Evolutionary conservation across 2,113 vertebrate genomes (phyloP).

Genomic region (Cygnus buccinator): DNA sequence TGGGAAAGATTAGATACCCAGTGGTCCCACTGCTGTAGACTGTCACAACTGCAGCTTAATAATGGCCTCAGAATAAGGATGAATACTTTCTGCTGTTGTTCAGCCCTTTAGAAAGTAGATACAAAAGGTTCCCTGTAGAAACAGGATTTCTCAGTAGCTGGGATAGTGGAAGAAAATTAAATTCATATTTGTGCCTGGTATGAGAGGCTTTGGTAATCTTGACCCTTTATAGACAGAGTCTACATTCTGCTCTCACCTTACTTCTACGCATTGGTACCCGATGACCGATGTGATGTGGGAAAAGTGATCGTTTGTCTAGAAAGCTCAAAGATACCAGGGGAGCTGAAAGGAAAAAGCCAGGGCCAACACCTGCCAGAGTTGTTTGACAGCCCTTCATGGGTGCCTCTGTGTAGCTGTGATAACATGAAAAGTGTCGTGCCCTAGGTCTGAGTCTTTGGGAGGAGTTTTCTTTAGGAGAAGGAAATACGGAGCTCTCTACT

Average conservation of each 20-base stretch:
- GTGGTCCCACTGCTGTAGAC: neutral
- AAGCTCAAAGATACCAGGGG: neutral
- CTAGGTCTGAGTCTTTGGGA: neutral
- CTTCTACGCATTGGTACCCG: neutral
- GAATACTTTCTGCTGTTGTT: neutral
- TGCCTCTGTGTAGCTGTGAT: neutral
- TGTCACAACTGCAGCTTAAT: neutral
- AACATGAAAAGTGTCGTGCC: neutral
- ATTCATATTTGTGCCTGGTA: neutral
- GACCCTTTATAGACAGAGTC: neutral
- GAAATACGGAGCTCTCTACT: neutral
- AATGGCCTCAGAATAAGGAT: neutral
- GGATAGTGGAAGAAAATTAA: neutral
- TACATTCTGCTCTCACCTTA: neutral
- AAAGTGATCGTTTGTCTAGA: neutral
- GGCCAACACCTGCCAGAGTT: neutral
- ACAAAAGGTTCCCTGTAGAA: neutral
- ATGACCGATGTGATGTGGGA: neutral
- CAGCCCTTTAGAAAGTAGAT: neutral
- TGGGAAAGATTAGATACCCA: neutral
- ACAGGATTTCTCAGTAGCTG: neutral
- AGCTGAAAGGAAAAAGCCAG: neutral
- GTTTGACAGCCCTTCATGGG: accelerated
- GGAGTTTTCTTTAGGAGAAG: neutral
- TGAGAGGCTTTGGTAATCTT: neutral